These are phyloP conservation scores for Mungos mungo DNA, from an alignment of 2,113 vertebrate genomes.

Conservation along the genomic window DNA sequence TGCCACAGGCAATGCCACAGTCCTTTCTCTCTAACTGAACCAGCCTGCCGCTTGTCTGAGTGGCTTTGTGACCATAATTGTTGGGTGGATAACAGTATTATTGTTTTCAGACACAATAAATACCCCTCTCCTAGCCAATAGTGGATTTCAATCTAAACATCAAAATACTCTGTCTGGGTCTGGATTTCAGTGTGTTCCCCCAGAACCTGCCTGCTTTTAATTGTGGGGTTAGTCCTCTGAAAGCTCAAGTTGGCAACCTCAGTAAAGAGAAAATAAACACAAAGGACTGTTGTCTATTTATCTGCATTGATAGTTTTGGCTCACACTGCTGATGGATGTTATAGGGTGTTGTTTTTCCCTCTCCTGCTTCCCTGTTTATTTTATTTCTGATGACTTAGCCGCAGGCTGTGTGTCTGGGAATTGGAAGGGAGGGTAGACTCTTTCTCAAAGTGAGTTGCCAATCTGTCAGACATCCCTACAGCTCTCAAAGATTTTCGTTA, in stretches of 20 bases:
- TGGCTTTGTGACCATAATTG: neutral
- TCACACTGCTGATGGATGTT: conserved; percentile 44
- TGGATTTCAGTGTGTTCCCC: neutral
- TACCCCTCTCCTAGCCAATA: neutral
- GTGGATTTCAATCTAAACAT: conserved; percentile 49
- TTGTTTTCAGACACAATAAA: conserved; percentile 52
- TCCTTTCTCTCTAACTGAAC: neutral
- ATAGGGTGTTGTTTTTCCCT: neutral
- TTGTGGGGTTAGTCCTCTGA: neutral
- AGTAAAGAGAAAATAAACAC: conserved; percentile 13
- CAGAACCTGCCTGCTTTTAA: neutral
- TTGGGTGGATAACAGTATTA: neutral
- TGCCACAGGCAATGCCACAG: neutral
- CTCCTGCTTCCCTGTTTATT: conserved; percentile 45
- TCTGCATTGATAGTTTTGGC: conserved; percentile 3
- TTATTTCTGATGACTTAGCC: conserved; percentile 72
- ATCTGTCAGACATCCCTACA: conserved; percentile 59
- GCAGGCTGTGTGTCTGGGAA: conserved; percentile 32
- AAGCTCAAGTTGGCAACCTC: neutral
- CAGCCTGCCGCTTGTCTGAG: neutral
- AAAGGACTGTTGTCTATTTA: neutral
- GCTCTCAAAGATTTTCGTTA: conserved; percentile 52
- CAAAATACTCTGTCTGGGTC: neutral
- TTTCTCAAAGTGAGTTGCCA: conserved; percentile 67
- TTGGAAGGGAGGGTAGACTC: conserved; percentile 13